These are phyloP conservation scores for Pterostichus madidus DNA, from an alignment of 2,888 invertebrate genomes.

Conservation along the genomic window DNA sequence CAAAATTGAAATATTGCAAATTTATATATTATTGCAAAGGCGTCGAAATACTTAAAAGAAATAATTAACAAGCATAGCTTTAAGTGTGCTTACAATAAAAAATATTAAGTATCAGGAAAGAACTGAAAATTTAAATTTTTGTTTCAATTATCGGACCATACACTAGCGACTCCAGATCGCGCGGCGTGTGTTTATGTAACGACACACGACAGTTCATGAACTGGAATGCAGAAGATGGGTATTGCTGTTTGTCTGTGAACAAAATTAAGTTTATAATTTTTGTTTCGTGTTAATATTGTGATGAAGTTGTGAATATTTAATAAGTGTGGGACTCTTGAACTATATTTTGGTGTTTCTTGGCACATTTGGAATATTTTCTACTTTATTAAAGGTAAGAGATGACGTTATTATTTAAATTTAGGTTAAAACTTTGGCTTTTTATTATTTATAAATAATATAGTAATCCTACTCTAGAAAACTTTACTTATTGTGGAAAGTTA, in stretches of 20 bases:
- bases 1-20: conserved; percentile 3
- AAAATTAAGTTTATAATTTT: conserved; percentile 53
- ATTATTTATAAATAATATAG: conserved; percentile 19
- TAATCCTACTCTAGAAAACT: conserved; percentile 4
- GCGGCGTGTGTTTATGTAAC: conserved; percentile 49
- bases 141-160: not conserved
- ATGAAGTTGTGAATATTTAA: conserved; percentile 56
- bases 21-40: no score
- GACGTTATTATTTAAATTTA: conserved; percentile 62
- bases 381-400: conserved; percentile 56
- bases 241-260: conserved; percentile 61
- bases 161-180: conserved; percentile 53
- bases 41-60: not conserved
- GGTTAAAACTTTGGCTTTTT: conserved; percentile 62
- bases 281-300: conserved; percentile 59
- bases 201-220: conserved; percentile 62
- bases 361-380: conserved; percentile 61
- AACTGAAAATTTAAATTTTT: not conserved
- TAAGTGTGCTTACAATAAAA: not conserved
- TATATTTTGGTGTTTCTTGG: conserved; percentile 22
- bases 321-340: conserved; percentile 43
- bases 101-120: not conserved
- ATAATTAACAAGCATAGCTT: not conserved
- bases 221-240: conserved; percentile 66
- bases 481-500: not conserved